Conservation (phyloP, 2,888 invertebrate species). For the Eupithecia exiguata region DNA sequence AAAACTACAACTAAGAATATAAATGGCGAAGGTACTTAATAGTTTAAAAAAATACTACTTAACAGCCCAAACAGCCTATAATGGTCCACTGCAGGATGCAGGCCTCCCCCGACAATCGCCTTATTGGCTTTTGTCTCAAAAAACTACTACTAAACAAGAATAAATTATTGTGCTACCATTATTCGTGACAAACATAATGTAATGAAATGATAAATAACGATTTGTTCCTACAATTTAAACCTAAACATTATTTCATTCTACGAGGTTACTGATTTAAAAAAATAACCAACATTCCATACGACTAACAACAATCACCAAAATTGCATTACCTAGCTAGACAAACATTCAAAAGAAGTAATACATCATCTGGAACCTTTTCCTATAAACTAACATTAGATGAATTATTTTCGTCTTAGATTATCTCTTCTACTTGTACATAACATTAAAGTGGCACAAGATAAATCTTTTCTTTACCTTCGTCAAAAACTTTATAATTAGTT, state of each 20-base stretch:
- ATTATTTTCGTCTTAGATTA: neutral
- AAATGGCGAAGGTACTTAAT: neutral
- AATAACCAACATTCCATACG: neutral
- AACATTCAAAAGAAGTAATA: neutral
- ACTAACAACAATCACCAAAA: neutral
- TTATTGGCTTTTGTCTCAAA: too few species aligned
- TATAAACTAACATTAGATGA: neutral
- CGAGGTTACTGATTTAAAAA: neutral
- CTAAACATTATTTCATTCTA: neutral
- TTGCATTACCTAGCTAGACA: neutral
- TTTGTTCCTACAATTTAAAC: neutral
- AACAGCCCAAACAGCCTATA: too few species aligned
- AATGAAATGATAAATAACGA: neutral
- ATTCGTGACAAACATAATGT: neutral
- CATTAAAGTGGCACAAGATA: neutral
- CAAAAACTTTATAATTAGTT: neutral
- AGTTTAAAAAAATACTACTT: neutral
- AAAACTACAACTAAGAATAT: constrained; percentile 17
- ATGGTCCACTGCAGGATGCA: too few species aligned
- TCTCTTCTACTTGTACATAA: neutral
- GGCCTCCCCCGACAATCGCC: too few species aligned
- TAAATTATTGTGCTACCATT: constrained; percentile 1
- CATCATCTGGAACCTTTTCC: neutral
- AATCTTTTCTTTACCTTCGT: neutral
- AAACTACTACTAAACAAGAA: neutral